These are phyloP conservation scores for Sternarchorhynchus goeldii DNA, from an alignment of 2,797 vertebrate species.

Conservation along the genomic window DNA sequence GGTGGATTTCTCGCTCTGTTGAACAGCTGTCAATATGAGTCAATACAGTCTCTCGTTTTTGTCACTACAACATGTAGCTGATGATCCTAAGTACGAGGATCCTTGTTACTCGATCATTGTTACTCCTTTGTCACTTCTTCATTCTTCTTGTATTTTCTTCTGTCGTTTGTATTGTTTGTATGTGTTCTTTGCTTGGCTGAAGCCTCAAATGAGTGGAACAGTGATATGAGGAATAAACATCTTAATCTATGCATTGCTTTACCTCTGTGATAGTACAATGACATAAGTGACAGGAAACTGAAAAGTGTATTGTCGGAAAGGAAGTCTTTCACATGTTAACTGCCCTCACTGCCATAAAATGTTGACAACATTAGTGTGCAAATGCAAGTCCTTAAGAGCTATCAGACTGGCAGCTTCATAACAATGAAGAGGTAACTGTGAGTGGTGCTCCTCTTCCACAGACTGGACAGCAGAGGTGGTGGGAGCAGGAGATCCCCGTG, in stretches of 20 bases:
- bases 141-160: background rate
- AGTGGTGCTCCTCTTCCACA: slow-evolving; percentile 59
- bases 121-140: no score
- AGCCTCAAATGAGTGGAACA: background rate
- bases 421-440: background rate
- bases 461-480: slow-evolving; percentile 95
- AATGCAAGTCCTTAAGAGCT: no score
- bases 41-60: background rate
- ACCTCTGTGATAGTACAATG: background rate
- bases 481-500: slow-evolving; percentile 96
- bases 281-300: no score
- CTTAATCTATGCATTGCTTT: background rate
- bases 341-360: no score
- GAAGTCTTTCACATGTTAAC: no score
- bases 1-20: background rate
- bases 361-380: no score
- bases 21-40: background rate
- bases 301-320: background rate
- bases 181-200: background rate
- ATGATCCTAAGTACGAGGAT: background rate
- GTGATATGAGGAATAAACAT: background rate
- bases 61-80: background rate
- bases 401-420: no score
- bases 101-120: background rate
- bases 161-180: background rate